Evolutionary conservation across 1,140 invertebrate species (phyloP).

Genomic region (Lanistes nyassanus): DNA sequence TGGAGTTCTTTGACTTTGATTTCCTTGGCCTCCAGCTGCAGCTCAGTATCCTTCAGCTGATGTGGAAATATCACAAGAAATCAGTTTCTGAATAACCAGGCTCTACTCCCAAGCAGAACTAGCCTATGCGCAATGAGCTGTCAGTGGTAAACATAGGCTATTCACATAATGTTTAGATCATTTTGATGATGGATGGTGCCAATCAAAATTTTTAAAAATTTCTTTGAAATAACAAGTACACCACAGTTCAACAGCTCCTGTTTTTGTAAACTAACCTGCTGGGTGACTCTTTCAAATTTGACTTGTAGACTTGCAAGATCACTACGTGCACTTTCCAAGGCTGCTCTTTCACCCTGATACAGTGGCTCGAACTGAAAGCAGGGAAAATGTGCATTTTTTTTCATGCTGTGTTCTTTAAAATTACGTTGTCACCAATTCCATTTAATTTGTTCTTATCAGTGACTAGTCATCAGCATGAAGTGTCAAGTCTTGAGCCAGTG

Average conservation of each 20-base stretch:
- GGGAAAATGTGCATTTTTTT: conserved; percentile 3
- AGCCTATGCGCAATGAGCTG: not conserved
- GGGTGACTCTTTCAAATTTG: conserved; percentile 55
- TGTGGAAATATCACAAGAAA: conserved; percentile 10
- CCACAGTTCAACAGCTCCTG: too few species aligned
- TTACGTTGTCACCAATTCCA: too few species aligned
- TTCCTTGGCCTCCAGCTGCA: conserved; percentile 59
- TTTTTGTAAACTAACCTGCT: conserved; percentile 43
- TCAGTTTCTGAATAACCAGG: not conserved
- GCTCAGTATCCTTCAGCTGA: conserved; percentile 55
- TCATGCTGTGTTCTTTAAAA: too few species aligned
- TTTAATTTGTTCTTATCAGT: too few species aligned
- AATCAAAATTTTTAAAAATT: too few species aligned
- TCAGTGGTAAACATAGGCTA: not conserved
- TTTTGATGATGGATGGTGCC: not conserved
- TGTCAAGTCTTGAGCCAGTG: too few species aligned
- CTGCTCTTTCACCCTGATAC: conserved; percentile 46
- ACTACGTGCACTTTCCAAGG: conserved; percentile 52
- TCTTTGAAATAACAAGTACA: too few species aligned
- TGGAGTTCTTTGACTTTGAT: conserved; percentile 60
- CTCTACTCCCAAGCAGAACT: not conserved
- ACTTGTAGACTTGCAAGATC: conserved; percentile 60
- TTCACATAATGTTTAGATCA: not conserved
- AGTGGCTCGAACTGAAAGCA: conserved; percentile 43
- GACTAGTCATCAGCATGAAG: too few species aligned